Evolutionary conservation across 2,888 invertebrate species (phyloP).

Genomic region (Ormyrus nitidulus): DNA sequence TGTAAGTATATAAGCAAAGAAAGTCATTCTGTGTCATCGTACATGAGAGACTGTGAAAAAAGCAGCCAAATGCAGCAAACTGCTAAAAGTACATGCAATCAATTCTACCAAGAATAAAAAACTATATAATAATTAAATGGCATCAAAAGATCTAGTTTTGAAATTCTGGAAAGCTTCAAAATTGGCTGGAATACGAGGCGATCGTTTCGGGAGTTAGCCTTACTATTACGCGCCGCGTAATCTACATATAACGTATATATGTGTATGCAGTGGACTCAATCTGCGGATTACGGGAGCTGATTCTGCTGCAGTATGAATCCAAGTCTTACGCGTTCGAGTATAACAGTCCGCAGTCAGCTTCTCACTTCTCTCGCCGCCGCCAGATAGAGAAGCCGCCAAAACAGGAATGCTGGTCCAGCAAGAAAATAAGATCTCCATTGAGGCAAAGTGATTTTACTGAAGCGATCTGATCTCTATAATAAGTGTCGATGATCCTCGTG

Average conservation of each 20-base stretch:
- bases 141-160: no score
- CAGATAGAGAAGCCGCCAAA: slow-evolving; percentile 49
- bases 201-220: neutral
- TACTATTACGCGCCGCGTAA: neutral
- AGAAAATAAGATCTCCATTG: no score
- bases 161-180: neutral
- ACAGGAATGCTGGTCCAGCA: slow-evolving; percentile 46
- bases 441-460: no score
- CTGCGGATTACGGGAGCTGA: slow-evolving; percentile 29
- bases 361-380: slow-evolving; percentile 48
- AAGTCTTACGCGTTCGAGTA: slow-evolving; percentile 27
- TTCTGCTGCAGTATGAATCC: slow-evolving; percentile 16
- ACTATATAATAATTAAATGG: no score
- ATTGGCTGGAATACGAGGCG: neutral
- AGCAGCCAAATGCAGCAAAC: no score
- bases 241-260: neutral
- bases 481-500: no score
- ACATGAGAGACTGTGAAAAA: slow-evolving; percentile 20
- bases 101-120: no score
- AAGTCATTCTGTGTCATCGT: neutral
- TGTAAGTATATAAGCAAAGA: neutral
- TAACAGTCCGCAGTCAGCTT: slow-evolving; percentile 34
- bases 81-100: no score
- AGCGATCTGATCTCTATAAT: no score
- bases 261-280: slow-evolving; percentile 15